These are phyloP conservation scores for Sebastiscus tertius DNA, from an alignment of 2,797 vertebrate species.

Conservation along the genomic window DNA sequence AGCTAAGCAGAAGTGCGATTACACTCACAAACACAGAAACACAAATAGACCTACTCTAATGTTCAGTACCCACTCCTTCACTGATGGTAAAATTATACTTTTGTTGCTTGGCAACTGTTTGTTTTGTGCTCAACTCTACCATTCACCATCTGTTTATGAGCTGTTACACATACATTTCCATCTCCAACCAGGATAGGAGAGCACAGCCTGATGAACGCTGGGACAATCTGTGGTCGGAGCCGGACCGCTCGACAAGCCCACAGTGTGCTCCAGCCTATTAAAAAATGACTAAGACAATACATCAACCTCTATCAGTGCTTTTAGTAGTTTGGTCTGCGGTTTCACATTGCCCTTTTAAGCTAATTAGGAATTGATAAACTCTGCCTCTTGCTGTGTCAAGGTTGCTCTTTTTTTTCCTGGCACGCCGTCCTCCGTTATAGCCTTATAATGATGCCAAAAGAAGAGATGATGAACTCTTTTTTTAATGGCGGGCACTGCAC, in stretches of 20 bases:
- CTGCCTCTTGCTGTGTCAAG: conserved; percentile 43
- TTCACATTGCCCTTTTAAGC: conserved; percentile 72
- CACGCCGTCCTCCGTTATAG: neutral
- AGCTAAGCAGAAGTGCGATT: conserved; percentile 11
- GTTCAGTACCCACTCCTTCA: conserved; percentile 45
- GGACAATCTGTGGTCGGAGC: conserved; percentile 41
- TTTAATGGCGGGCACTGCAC: conserved; percentile 1
- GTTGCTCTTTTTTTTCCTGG: conserved; percentile 53
- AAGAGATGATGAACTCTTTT: conserved; percentile 9
- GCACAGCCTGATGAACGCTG: conserved; percentile 35
- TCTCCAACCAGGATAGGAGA: conserved; percentile 27
- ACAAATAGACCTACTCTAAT: conserved; percentile 48
- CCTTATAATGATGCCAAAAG: conserved; percentile 17
- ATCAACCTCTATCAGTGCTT: conserved; percentile 47
- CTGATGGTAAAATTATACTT: conserved; percentile 63
- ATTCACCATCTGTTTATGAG: conserved; percentile 61
- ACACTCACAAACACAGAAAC: conserved; percentile 18
- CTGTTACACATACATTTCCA: conserved; percentile 50
- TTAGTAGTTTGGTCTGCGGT: conserved; percentile 65
- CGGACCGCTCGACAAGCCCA: conserved; percentile 46
- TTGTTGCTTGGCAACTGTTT: conserved; percentile 77
- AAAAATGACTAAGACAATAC: conserved; percentile 45
- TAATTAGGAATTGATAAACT: conserved; percentile 78
- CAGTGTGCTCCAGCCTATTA: conserved; percentile 42
- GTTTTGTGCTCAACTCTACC: conserved; percentile 59